Conservation (phyloP, 2,888 invertebrate genomes). For the Plebejus melissa region DNA sequence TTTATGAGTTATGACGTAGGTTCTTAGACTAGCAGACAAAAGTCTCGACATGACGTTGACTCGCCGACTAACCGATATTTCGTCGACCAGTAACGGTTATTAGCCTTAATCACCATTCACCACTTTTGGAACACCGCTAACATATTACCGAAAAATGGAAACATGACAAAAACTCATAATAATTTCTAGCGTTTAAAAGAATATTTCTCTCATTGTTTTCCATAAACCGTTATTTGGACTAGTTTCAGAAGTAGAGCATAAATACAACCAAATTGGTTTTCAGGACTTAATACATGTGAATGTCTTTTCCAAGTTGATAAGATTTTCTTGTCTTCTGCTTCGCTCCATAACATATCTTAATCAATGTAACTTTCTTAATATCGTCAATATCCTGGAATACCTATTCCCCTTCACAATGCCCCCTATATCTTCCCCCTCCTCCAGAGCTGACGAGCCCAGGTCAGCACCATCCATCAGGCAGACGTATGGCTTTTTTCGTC, state of each 20-base stretch:
- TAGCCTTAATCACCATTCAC: not conserved
- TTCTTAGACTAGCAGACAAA: too few species aligned
- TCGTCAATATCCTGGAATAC: not conserved
- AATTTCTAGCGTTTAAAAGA: not conserved
- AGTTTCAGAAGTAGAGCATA: not conserved
- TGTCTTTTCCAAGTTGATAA: too few species aligned
- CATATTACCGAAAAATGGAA: not conserved
- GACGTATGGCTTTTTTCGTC: not conserved
- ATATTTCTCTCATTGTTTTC: not conserved
- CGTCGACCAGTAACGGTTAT: not conserved
- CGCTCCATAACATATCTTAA: too few species aligned
- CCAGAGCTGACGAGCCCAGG: not conserved
- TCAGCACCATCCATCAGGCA: not conserved
- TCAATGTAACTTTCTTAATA: too few species aligned
- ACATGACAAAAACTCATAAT: not conserved
- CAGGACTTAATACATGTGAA: too few species aligned
- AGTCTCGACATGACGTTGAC: not conserved
- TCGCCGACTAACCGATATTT: not conserved
- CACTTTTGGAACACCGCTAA: not conserved
- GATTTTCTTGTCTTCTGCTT: too few species aligned
- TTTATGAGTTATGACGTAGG: too few species aligned
- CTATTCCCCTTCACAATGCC: not conserved
- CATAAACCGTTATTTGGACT: not conserved
- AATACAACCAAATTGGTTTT: not conserved
- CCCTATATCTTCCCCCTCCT: not conserved